Percentiles rank a stretch among this genome's conserved stretches.
These are phyloP conservation scores for Conus betulinus DNA, from an alignment of 1,140 invertebrate genomes.

Conservation along the genomic window DNA sequence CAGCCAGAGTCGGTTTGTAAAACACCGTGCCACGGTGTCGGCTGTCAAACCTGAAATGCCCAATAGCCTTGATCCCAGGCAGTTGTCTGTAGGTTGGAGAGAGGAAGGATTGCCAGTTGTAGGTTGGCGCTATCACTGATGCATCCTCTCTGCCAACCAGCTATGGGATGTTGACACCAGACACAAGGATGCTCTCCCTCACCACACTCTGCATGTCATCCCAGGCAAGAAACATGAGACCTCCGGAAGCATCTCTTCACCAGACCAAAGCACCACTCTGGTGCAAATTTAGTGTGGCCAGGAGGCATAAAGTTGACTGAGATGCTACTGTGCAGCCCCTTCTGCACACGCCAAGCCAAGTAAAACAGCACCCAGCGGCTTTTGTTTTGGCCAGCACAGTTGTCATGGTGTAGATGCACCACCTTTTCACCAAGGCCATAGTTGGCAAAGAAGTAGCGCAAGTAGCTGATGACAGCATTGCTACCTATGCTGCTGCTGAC, in stretches of 20 bases:
- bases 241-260: not conserved
- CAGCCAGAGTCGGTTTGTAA: no score
- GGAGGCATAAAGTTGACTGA: constrained; percentile 30
- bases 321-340: not conserved
- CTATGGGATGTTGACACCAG: no score
- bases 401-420: constrained; percentile 44
- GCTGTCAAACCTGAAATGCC: not conserved
- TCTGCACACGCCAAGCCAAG: constrained; percentile 20
- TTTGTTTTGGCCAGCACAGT: constrained; percentile 51
- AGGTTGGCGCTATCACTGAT: no score
- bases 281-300: constrained; percentile 40
- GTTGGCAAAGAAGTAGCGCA: constrained; percentile 50
- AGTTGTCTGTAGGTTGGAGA: constrained; percentile 41
- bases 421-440: constrained; percentile 47
- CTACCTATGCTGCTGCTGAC: constrained; percentile 48
- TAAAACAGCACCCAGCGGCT: constrained; percentile 30
- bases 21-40: not conserved
- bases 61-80: constrained; percentile 37
- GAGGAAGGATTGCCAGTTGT: no score
- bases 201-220: no score
- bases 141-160: no score
- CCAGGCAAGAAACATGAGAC: constrained; percentile 4
- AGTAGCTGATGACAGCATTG: constrained; percentile 43
- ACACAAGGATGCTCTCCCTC: no score
- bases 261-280: constrained; percentile 38